Percentiles rank a stretch among this genome's conserved stretches.
Conservation (phyloP, 2,888 invertebrate species). For the Philopedon plagiatum region DNA sequence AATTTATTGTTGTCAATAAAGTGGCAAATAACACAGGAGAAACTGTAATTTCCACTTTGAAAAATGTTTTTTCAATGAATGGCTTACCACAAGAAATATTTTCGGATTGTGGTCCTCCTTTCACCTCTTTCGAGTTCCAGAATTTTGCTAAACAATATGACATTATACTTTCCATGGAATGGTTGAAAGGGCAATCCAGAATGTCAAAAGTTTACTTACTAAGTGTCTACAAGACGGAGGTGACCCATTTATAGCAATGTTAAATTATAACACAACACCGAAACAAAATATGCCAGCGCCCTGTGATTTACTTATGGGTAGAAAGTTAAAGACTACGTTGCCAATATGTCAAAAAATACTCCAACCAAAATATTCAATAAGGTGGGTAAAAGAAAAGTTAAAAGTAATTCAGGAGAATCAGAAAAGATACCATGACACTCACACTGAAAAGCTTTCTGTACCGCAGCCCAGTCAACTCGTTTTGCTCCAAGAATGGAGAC, state of each 20-base stretch:
- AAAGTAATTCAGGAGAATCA: no score
- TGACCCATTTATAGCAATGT: neutral
- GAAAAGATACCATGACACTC: no score
- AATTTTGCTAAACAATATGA: neutral
- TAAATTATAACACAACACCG: neutral
- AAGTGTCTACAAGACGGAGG: neutral
- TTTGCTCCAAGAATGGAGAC: no score
- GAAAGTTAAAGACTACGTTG: no score
- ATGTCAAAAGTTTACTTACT: neutral
- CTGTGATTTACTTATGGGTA: no score
- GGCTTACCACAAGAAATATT: neutral
- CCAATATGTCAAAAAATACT: no score
- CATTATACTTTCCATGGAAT: neutral
- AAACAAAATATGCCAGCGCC: neutral
- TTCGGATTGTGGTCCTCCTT: neutral
- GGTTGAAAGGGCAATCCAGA: no score
- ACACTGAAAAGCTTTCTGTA: no score
- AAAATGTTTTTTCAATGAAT: neutral
- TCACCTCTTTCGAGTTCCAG: no score
- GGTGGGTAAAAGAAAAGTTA: no score
- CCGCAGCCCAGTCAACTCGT: no score
- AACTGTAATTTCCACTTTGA: conserved; percentile 19
- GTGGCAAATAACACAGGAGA: conserved; percentile 29
- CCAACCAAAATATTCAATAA: no score
- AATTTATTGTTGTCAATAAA: conserved; percentile 51